Base-by-base conservation (phyloP, 2,888 invertebrate species). In the Xestia rhomboidea region DNA sequence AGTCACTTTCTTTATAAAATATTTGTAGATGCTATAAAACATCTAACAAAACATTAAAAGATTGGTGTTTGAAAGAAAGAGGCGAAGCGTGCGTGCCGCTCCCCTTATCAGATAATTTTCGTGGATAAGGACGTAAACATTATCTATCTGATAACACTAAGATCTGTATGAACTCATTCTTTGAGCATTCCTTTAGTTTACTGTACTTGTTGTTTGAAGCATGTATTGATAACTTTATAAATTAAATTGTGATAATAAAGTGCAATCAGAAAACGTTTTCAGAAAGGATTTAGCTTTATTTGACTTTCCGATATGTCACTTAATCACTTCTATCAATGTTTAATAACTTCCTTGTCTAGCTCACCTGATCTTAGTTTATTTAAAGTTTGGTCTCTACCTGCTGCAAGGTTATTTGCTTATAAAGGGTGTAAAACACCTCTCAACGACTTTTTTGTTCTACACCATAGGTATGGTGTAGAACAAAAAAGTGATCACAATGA, bases 81-180 rank as follows among this genome's bases (percentile, higher is more conserved):
- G 73, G 77, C 66, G 82, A 86, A 82, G 82, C 82, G 82, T 86
- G 77, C 83, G 76, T 83, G 85, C 85, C 77, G 85, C 81, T 79
- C 73, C 68, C 76, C 80, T 94, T 94, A 95, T 95, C 95, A 91
- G 93, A 94, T 95, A 95, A 93, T 88, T 90, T 90, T 87, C 78
- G 88, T 88, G 94, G 95, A 95, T 95, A 95, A 95, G 91, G 90
- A 90, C 89, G 89, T 90, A 88, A 77, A 88, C 86, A 89, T 90
- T 95, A 95, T 95, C 96, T 91, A 70, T 30, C 84, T 93, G 96
- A 95, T 96, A 96, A 94, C 91, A 85, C 84, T 89, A 77, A 91
- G 93, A 94, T 94, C 95, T 93, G 85, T 88, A 88, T 89, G 91
- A 89, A 91, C 91, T 90, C 91, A 89, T 90, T 91, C 91, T 89